Conservation (phyloP, 2,113 vertebrate genomes). For the Amphiprion ocellaris region DNA sequence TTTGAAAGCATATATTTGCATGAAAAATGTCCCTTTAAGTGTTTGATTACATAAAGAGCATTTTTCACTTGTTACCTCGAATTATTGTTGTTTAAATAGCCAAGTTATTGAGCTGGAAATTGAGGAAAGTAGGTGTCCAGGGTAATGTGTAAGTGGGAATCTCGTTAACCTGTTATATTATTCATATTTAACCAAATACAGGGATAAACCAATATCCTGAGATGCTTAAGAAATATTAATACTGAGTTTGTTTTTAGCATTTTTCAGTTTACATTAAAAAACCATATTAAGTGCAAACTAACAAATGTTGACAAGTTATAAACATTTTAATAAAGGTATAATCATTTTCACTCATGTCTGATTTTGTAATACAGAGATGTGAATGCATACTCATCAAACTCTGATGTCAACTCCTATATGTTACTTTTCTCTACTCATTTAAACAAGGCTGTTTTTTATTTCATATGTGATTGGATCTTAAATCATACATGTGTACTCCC, state of each 20-base stretch:
- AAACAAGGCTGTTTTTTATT: too few species aligned
- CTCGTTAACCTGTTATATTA: too few species aligned
- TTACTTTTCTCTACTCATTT: too few species aligned
- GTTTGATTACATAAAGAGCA: background rate
- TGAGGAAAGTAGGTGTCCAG: too few species aligned
- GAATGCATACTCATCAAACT: too few species aligned
- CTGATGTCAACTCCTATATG: too few species aligned
- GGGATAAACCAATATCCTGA: too few species aligned
- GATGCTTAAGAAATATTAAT: too few species aligned
- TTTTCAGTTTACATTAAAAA: background rate
- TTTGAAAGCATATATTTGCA: background rate
- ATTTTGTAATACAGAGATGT: background rate
- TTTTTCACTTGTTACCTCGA: background rate
- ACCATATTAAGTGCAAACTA: background rate
- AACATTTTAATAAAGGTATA: constrained; percentile 25
- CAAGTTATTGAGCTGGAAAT: background rate
- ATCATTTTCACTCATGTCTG: background rate
- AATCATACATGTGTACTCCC: too few species aligned
- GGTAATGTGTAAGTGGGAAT: too few species aligned
- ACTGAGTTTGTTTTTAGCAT: background rate
- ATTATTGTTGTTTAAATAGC: background rate
- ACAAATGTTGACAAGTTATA: background rate
- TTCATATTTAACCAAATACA: too few species aligned
- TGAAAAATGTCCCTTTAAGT: background rate
- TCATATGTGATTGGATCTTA: too few species aligned